These are phyloP conservation scores for Micropoecilia bifurca DNA, from an alignment of 2,797 vertebrate genomes.

Conservation along the genomic window DNA sequence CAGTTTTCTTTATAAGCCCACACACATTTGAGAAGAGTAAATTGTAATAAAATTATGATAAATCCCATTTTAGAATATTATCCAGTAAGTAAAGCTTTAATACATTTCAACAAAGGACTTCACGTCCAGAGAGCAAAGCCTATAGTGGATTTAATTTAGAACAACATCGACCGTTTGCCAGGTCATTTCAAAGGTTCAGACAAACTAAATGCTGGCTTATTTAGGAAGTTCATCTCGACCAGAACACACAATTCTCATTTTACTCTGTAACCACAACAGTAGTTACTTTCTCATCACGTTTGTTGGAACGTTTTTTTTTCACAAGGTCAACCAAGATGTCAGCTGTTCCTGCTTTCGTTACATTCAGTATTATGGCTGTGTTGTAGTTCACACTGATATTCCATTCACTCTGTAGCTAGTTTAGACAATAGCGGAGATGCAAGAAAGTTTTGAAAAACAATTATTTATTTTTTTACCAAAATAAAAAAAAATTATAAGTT, in stretches of 20 bases:
- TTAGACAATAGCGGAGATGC: background rate
- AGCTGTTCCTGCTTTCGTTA: constrained; percentile 42
- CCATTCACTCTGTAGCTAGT: constrained; percentile 8
- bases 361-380: constrained; percentile 50
- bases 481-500: background rate
- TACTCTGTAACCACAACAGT: constrained; percentile 60
- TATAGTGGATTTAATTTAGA: constrained; percentile 17
- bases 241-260: constrained; percentile 48
- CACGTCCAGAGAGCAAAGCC: constrained; percentile 12
- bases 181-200: constrained; percentile 37
- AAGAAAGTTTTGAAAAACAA: background rate
- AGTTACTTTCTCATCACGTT: constrained; percentile 63
- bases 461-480: background rate
- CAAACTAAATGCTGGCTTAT: constrained; percentile 29
- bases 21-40: background rate
- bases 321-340: constrained; percentile 74
- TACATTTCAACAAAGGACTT: constrained; percentile 18
- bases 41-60: background rate
- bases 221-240: constrained; percentile 32
- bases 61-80: constrained; percentile 4
- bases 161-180: constrained; percentile 39
- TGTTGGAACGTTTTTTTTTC: constrained; percentile 62
- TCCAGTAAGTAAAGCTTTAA: constrained; percentile 10
- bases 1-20: background rate
- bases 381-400: constrained; percentile 24